Evolutionary conservation across 2,888 invertebrate species (phyloP).

Genomic region (Empis livida): DNA sequence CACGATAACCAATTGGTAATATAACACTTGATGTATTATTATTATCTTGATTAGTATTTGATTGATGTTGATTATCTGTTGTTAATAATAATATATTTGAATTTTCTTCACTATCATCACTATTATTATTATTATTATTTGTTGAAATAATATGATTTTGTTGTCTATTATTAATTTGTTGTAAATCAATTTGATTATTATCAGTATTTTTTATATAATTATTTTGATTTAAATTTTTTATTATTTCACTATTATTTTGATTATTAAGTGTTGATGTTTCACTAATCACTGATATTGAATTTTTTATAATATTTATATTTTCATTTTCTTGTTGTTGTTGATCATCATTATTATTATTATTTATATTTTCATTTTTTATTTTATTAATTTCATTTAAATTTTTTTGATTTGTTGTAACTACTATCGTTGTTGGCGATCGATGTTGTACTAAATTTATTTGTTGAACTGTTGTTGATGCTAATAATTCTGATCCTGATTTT

Average conservation of each 20-base stretch:
- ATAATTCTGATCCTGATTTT: conserved; percentile 1
- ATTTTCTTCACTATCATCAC: conserved; percentile 11
- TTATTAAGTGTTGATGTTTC: background rate
- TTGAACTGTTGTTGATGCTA: background rate
- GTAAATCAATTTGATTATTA: background rate
- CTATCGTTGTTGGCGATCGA: conserved; percentile 11
- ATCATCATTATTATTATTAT: conserved; percentile 4
- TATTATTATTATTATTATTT: conserved; percentile 3
- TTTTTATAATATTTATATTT: conserved; percentile 17
- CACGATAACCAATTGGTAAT: conserved; percentile 29
- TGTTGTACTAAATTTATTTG: conserved; percentile 1
- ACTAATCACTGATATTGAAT: conserved; percentile 6
- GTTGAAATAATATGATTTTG: too few species aligned
- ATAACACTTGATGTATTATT: conserved; percentile 9
- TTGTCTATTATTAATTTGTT: background rate
- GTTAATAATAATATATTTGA: conserved; percentile 12
- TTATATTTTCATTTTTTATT: conserved; percentile 3
- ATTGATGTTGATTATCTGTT: background rate
- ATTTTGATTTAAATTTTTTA: conserved; percentile 3
- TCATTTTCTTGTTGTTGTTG: conserved; percentile 16
- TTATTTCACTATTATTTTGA: conserved; percentile 3
- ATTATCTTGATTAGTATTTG: background rate
- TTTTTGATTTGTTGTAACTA: conserved; percentile 16
- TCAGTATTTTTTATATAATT: conserved; percentile 4
- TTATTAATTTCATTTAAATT: conserved; percentile 11